These are phyloP conservation scores for Venturia canescens DNA, from an alignment of 1,140 invertebrate species.

Conservation along the genomic window DNA sequence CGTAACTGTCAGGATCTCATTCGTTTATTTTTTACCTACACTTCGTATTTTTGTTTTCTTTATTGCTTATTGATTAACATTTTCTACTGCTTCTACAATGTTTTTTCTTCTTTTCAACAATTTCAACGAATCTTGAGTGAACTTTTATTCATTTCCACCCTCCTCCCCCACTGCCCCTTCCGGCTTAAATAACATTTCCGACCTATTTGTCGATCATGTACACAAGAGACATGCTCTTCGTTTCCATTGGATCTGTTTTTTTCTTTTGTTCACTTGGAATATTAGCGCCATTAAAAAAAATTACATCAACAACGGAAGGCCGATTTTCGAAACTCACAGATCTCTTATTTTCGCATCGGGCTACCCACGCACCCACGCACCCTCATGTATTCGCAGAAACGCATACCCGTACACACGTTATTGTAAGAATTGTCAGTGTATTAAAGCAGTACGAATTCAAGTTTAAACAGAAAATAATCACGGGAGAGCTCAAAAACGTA, in stretches of 20 bases:
- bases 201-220: too few relatives aligned
- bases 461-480: too few relatives aligned
- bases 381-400: too few relatives aligned
- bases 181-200: neutral
- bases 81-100: neutral
- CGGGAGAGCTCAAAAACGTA: too few relatives aligned
- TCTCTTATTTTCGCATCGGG: too few relatives aligned
- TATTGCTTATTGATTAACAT: conserved; percentile 35
- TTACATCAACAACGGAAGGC: neutral
- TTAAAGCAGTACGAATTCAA: too few relatives aligned
- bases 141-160: neutral
- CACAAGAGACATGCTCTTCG: neutral
- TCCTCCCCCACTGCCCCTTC: neutral
- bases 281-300: conserved; percentile 1
- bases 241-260: too few relatives aligned
- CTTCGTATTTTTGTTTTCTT: conserved; percentile 12
- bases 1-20: neutral
- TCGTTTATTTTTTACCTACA: conserved; percentile 31
- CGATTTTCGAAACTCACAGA: too few relatives aligned
- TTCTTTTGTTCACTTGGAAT: neutral
- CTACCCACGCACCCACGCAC: too few relatives aligned
- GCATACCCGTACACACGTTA: too few relatives aligned
- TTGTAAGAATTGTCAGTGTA: too few relatives aligned
- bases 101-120: conserved; percentile 19
- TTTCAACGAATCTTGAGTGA: too few relatives aligned